Evolutionary conservation across 2,888 invertebrate genomes (phyloP).

Genomic region (Ariolimax columbianus): DNA sequence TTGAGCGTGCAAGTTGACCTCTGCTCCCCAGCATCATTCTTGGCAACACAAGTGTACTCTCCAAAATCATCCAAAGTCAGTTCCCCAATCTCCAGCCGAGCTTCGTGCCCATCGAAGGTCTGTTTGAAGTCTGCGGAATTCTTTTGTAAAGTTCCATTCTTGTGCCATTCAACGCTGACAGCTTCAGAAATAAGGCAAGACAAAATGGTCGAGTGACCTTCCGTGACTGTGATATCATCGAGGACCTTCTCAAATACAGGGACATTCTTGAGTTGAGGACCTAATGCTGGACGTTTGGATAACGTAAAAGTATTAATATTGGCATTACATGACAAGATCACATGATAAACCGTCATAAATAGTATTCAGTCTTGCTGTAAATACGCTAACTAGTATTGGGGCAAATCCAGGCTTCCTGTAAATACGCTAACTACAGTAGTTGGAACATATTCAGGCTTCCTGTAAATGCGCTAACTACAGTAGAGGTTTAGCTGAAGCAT

Average conservation of each 20-base stretch:
- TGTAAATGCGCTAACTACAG: no score
- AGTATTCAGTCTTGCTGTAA: no score
- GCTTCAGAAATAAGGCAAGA: conserved; percentile 63
- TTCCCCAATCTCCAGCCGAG: conserved; percentile 67
- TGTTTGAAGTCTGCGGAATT: conserved; percentile 68
- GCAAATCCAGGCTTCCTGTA: no score
- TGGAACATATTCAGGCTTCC: no score
- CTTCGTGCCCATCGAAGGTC: conserved; percentile 65
- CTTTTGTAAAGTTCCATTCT: conserved; percentile 65
- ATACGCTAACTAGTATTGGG: no score
- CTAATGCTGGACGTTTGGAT: no score
- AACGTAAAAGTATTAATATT: not conserved
- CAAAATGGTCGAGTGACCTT: conserved; percentile 65
- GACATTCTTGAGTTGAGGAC: conserved; percentile 35
- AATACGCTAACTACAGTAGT: no score
- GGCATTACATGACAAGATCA: no score
- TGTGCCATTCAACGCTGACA: conserved; percentile 67
- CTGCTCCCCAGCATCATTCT: conserved; percentile 63
- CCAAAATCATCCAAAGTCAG: conserved; percentile 70
- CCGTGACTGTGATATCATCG: conserved; percentile 61
- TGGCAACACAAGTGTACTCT: conserved; percentile 65
- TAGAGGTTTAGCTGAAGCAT: no score
- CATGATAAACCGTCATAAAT: no score
- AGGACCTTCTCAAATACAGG: conserved; percentile 62
- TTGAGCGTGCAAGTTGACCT: conserved; percentile 61